phyloP scores from a whole-genome alignment of 2,113 vertebrate species.

The Phycodurus eques region DNA sequence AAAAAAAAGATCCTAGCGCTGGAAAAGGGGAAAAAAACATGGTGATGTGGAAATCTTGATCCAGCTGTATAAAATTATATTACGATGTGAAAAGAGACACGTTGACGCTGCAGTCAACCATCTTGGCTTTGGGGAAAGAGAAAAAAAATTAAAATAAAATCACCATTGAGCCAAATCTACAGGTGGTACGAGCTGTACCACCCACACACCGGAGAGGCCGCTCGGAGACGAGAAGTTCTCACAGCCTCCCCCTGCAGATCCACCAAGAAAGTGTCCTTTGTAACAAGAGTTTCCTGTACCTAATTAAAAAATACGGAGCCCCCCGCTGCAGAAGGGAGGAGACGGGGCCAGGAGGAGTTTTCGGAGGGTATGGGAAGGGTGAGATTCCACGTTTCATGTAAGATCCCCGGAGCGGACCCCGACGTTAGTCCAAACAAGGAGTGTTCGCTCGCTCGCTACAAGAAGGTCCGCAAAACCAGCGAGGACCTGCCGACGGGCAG shows the following conservation, averaged over 20 bases:
- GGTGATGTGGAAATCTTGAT: slow-evolving; percentile 44
- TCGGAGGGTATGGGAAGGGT: slow-evolving; percentile 43
- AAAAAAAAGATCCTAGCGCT: slow-evolving; percentile 57
- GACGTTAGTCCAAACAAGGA: slow-evolving; percentile 64
- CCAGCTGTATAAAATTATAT: slow-evolving; percentile 25
- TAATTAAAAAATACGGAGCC: slow-evolving; percentile 71
- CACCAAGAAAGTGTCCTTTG: slow-evolving; percentile 68
- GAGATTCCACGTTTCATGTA: slow-evolving; percentile 60
- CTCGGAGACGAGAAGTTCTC: slow-evolving; percentile 35
- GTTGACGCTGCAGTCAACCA: slow-evolving; percentile 17
- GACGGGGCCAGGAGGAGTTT: slow-evolving; percentile 34
- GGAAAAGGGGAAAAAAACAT: slow-evolving; percentile 39
- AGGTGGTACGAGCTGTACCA: slow-evolving; percentile 47
- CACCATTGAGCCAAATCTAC: slow-evolving; percentile 42
- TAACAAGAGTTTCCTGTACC: slow-evolving; percentile 73
- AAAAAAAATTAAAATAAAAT: slow-evolving; percentile 31
- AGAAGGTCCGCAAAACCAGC: slow-evolving; percentile 52
- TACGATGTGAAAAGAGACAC: neutral
- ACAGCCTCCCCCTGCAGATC: slow-evolving; percentile 53
- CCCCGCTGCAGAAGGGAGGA: slow-evolving; percentile 43
- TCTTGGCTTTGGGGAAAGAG: slow-evolving; percentile 38
- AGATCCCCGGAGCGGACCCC: slow-evolving; percentile 45
- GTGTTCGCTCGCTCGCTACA: slow-evolving; percentile 40
- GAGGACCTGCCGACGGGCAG: slow-evolving; percentile 43
- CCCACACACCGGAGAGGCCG: slow-evolving; percentile 48